Percentiles rank a stretch among this genome's conserved stretches.
Conservation (phyloP, 2,113 vertebrate genomes). For the Mohoua ochrocephala region DNA sequence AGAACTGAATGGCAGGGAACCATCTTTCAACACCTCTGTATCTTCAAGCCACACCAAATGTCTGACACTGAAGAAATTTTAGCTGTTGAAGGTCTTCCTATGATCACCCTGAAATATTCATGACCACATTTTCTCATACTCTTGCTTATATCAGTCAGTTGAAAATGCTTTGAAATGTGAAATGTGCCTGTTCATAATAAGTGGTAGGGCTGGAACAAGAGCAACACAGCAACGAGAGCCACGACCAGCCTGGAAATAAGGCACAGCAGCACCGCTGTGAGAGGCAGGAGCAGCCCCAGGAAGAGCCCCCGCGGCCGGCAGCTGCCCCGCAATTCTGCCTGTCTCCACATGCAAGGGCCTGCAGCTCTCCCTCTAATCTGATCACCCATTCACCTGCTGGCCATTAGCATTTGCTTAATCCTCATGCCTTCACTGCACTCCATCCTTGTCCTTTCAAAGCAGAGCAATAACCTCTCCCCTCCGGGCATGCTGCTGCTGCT, state of each 20-base stretch:
- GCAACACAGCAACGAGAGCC: background rate
- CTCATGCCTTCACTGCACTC: constrained; percentile 32
- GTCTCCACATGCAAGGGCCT: constrained; percentile 10
- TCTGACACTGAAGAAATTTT: background rate
- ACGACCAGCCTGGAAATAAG: background rate
- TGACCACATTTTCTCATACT: background rate
- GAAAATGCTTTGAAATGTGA: background rate
- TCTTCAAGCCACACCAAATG: background rate
- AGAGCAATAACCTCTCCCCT: constrained; percentile 28
- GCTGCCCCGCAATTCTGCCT: background rate
- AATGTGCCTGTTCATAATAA: background rate
- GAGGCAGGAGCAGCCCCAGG: background rate
- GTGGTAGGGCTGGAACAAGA: background rate
- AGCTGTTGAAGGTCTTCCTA: background rate
- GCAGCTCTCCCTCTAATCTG: constrained; percentile 37
- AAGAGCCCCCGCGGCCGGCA: background rate
- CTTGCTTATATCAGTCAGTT: background rate
- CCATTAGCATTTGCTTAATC: constrained; percentile 45
- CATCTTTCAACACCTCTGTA: background rate
- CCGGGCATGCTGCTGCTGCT: background rate
- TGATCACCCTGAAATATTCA: background rate
- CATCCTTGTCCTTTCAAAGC: background rate
- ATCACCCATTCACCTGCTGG: background rate
- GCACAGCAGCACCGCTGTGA: background rate
- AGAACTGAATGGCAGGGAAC: background rate